Evolutionary conservation across 1,140 invertebrate genomes (phyloP), one percentile per base, ranked within the genome.

Genomic region (Aphis craccivora): DNA sequence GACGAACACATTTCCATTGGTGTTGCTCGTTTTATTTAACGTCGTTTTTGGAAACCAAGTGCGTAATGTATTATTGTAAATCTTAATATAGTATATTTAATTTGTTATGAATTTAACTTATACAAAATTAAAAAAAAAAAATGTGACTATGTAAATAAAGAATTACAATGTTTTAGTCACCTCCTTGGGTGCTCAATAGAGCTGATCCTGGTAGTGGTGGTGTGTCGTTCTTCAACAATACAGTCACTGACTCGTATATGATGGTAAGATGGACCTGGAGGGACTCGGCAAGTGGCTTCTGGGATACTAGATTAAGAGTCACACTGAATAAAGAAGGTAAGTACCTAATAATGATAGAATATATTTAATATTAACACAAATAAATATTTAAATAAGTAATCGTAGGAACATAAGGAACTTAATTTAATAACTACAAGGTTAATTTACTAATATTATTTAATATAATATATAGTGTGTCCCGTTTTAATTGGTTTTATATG

Each of bases 201-300:
- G 81, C 91, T 14, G 91, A 93, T 20, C 67, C 91, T 6, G 76
- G 91, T 8, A 37, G 35, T 18, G n/a, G 76, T 14, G 9, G 45
- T 35, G 91, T 93, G 37, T 53, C 91, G 45, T 93, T 93, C 35
- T 93, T 37, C 48, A 93, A 93, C 48, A 93, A 93, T 51, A 93
- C 91, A 0, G 76, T 93, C 23, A 40, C 81, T 6, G 81, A 84
- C 25, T 86, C 81, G 35, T 93, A 51, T 37, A 93, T 86, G 91
- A 18, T 86, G 91, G 81, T 35, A 14, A 53, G 91, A 40, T 93
- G 91, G 91, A 93, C 91, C 6, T 93, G 91, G 91, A 84, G 14
- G 81, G 91, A 93, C 48, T 86, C 81, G 35, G 53, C 81, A 11
- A 35, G 45, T 20, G 81, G 91, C 1, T 37, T 93, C 20, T 93